Base-by-base conservation (phyloP, 2,113 vertebrate genomes). In the Ellobius talpinus region DNA sequence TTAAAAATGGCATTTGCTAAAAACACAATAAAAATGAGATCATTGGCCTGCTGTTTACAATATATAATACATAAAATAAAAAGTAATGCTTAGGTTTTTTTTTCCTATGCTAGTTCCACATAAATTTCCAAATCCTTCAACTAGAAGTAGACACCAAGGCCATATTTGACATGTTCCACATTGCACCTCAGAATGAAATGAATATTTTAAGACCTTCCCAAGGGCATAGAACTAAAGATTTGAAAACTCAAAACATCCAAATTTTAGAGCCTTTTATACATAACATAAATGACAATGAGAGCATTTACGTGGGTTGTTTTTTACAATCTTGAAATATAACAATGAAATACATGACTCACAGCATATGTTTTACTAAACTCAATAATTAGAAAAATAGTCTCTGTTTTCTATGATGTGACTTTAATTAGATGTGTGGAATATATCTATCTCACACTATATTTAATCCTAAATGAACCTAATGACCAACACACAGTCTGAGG, bases 241-340 rank as follows among this genome's bases (percentile, higher is more conserved):
- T 95, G 17, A 70, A 92, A 91, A 76, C n/a, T 39, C 7, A 84
- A 81, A 47, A 3, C 42, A 74, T 77, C 94, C 33, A 90, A 92
- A 78, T 58, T 39, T 95, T 90, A 93, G 9, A 66, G 73, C 42
- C n/a, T 76, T 31, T 82, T 3, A 14, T 92, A 14, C 21, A 26
- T 81, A 79, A 84, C 9, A 55, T 9, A n/a, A 79, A 95, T 73
- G 33, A 24, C 74, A 33, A 89, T 77, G 52, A 68, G 79, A 42
- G 0, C 65, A 42, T 82, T 94, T 29, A 47, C 5, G 61, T 9
- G 31, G 19, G 2, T 58, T 88, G 9, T 33, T 11, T 58, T 90
- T 91, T 66, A 81, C 7, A 45, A 77, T 92, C 76, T 88, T 85
- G 52, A 87, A 95, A 66, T 55, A 76, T 61, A 94, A 89, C 81